Conservation (phyloP, 1,140 invertebrate species). For the Leptinotarsa defecta region DNA sequence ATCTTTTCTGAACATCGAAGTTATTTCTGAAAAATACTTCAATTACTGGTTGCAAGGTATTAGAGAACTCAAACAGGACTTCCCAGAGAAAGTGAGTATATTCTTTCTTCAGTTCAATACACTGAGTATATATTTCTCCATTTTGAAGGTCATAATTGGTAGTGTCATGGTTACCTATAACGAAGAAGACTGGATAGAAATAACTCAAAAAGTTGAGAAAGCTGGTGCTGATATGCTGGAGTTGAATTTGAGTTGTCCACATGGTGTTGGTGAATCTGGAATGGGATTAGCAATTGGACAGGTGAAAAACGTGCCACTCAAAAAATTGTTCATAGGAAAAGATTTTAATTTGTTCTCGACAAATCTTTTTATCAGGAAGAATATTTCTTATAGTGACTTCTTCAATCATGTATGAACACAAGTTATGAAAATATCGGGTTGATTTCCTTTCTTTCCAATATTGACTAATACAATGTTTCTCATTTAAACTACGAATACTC, state of each 20-base stretch:
- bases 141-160: conserved; percentile 84
- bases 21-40: conserved; percentile 95
- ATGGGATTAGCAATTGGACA: conserved; percentile 98
- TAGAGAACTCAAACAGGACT: conserved; percentile 88
- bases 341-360: too few relatives aligned
- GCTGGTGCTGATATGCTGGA: conserved; percentile 94
- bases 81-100: conserved; percentile 66
- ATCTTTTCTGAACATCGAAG: conserved; percentile 95
- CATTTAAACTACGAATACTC: too few relatives aligned
- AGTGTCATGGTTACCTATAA: conserved; percentile 96
- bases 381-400: too few relatives aligned
- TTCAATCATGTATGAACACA: too few relatives aligned
- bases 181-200: conserved; percentile 84
- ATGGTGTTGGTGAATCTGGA: conserved; percentile 97
- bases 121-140: neutral
- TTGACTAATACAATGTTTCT: too few relatives aligned
- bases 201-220: conserved; percentile 78
- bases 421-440: too few relatives aligned
- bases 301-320: conserved; percentile 57
- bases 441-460: too few relatives aligned
- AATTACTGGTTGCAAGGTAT: conserved; percentile 93
- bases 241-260: conserved; percentile 95
- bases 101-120: too few relatives aligned
- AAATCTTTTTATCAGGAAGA: too few relatives aligned
- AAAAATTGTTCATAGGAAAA: too few relatives aligned